These are phyloP conservation scores for Macrotrachela quadricornifera DNA, from an alignment of 1,140 invertebrate genomes.

Conservation along the genomic window DNA sequence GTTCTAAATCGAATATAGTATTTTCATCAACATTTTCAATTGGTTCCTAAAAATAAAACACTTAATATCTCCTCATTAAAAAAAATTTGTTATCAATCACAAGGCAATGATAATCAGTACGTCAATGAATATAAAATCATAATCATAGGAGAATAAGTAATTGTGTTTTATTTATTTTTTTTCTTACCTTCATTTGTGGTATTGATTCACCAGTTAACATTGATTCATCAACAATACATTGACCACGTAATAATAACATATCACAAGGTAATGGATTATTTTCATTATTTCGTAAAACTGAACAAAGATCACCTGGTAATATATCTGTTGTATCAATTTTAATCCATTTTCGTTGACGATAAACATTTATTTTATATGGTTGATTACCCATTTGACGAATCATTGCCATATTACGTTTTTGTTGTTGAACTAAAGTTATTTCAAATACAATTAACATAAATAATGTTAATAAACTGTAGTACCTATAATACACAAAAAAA, in stretches of 20 bases:
- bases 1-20: constrained; percentile 53
- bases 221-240: constrained; percentile 88
- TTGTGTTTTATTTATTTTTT: background rate
- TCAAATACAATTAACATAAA: constrained; percentile 94
- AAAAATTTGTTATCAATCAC: background rate
- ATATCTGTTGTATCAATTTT: constrained; percentile 62
- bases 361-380: constrained; percentile 53
- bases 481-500: constrained; percentile 30
- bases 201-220: constrained; percentile 87
- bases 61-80: background rate
- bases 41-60: constrained; percentile 42
- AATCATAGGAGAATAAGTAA: background rate
- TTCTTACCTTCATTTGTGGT: constrained; percentile 78
- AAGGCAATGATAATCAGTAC: background rate
- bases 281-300: constrained; percentile 54
- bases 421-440: constrained; percentile 90
- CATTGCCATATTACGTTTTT: constrained; percentile 90
- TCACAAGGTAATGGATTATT: constrained; percentile 90
- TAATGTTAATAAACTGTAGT: constrained; percentile 88
- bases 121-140: background rate
- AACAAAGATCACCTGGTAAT: constrained; percentile 85
- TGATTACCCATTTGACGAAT: constrained; percentile 99
- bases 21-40: constrained; percentile 48
- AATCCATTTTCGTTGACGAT: constrained; percentile 76
- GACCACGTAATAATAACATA: constrained; percentile 68